These are phyloP conservation scores for Okamejei kenojei DNA, from an alignment of 2,797 vertebrate species.

Conservation along the genomic window DNA sequence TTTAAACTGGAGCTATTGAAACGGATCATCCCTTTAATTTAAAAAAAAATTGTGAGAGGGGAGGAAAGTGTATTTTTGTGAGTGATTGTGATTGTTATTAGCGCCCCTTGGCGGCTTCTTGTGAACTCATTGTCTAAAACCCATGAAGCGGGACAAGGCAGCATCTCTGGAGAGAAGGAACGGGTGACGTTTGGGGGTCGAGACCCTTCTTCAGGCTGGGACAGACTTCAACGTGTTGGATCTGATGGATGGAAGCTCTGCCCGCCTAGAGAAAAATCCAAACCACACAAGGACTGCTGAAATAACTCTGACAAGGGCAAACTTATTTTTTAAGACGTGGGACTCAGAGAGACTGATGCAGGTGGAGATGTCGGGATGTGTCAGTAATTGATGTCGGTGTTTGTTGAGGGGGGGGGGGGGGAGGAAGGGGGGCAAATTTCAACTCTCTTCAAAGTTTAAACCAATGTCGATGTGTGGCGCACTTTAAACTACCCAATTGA, in stretches of 20 bases:
- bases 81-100: background rate
- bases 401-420: background rate
- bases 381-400: background rate
- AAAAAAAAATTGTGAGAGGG: background rate
- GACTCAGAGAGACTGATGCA: background rate
- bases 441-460: background rate
- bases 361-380: background rate
- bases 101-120: conserved; percentile 1
- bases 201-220: too few species aligned
- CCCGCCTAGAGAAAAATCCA: background rate
- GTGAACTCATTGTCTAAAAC: background rate
- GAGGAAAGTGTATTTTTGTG: background rate
- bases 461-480: background rate
- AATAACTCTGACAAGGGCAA: background rate
- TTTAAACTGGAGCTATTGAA: background rate
- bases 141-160: too few species aligned
- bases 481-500: background rate
- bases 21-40: background rate
- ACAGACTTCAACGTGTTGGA: background rate
- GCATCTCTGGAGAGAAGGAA: too few species aligned
- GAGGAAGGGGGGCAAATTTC: too few species aligned
- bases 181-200: too few species aligned
- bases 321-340: background rate
- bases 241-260: too few species aligned
- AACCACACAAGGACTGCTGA: background rate